These are phyloP conservation scores for Chrysochloris asiatica DNA, from an alignment of 2,113 vertebrate genomes.

Conservation along the genomic window DNA sequence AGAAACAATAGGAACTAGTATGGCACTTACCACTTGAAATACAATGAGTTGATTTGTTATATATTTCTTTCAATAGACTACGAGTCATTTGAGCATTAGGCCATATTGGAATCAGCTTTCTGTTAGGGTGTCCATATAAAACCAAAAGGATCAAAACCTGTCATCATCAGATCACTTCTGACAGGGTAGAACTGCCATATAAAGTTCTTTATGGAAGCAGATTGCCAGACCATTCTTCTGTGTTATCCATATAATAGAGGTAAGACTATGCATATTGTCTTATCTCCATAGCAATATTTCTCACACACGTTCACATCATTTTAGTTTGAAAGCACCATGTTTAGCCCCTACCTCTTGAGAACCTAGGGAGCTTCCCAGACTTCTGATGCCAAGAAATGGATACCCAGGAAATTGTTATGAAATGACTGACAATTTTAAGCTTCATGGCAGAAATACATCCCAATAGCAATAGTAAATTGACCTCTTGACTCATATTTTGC, in stretches of 20 bases:
- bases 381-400: background rate
- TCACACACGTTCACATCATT: background rate
- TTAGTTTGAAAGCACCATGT: background rate
- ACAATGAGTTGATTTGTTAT: too few relatives aligned
- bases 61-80: background rate
- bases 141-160: background rate
- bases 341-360: background rate
- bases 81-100: background rate
- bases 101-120: background rate
- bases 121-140: background rate
- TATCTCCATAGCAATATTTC: background rate
- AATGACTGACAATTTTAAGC: background rate
- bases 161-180: too few relatives aligned
- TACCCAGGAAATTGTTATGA: background rate
- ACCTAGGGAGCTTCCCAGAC: background rate
- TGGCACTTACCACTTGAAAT: too few relatives aligned
- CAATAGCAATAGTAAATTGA: background rate
- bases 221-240: background rate
- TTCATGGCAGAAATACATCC: background rate
- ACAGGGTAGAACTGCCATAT: background rate
- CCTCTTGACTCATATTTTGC: constrained; percentile 22
- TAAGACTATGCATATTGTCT: background rate
- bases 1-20: too few relatives aligned
- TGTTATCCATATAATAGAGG: background rate
- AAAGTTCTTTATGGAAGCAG: background rate